These are phyloP conservation scores for Mobula hypostoma DNA, from an alignment of 2,113 vertebrate species.

Conservation along the genomic window DNA sequence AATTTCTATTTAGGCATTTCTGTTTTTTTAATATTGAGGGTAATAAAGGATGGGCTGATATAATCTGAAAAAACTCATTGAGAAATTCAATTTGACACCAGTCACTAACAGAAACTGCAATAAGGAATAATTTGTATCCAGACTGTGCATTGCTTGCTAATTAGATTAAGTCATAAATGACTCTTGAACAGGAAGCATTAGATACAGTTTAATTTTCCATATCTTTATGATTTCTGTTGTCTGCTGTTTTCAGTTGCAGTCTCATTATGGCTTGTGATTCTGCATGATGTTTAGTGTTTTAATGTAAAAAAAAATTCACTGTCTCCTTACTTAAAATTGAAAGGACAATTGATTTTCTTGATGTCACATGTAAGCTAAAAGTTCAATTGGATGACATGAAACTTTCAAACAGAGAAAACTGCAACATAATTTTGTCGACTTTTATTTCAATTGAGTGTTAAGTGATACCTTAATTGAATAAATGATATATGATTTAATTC, in stretches of 20 bases:
- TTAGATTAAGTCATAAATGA: slow-evolving; percentile 21
- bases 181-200: slow-evolving; percentile 1
- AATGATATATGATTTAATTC: neutral
- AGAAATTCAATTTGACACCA: slow-evolving; percentile 6
- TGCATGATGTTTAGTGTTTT: too few species aligned
- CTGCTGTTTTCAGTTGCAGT: neutral
- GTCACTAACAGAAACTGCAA: slow-evolving; percentile 2
- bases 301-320: neutral
- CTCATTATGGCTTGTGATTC: neutral
- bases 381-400: neutral
- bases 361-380: neutral
- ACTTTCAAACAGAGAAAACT: neutral
- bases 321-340: neutral
- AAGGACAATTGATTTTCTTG: neutral
- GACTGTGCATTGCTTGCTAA: slow-evolving; percentile 13
- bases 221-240: neutral
- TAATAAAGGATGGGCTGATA: neutral
- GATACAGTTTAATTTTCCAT: slow-evolving; percentile 6
- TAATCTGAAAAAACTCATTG: neutral
- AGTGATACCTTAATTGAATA: neutral
- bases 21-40: neutral
- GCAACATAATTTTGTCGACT: neutral
- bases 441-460: neutral
- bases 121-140: slow-evolving; percentile 13
- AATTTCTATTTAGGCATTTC: slow-evolving; percentile 5